These are phyloP conservation scores for Morphnarchus princeps DNA, from an alignment of 2,113 vertebrate genomes.

Conservation along the genomic window DNA sequence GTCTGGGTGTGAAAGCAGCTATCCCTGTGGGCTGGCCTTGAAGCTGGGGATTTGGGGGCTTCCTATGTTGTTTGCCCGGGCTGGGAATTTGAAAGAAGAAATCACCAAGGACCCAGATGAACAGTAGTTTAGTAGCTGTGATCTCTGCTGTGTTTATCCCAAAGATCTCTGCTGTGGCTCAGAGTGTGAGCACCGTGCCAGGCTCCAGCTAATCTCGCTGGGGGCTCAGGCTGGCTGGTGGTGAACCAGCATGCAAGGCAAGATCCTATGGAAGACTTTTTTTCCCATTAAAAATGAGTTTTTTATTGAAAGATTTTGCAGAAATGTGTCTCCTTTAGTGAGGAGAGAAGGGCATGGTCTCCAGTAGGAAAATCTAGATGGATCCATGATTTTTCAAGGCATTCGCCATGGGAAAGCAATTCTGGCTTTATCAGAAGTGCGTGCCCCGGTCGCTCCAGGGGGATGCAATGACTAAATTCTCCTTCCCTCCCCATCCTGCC, in stretches of 20 bases:
- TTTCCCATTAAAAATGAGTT: neutral
- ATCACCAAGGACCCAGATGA: neutral
- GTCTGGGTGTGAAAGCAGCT: neutral
- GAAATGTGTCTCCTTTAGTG: neutral
- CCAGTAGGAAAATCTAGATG: neutral
- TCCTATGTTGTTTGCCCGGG: neutral
- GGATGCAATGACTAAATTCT: neutral
- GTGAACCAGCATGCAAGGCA: neutral
- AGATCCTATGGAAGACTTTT: neutral
- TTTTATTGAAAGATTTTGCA: neutral
- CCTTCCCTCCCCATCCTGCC: neutral
- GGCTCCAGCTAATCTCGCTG: neutral
- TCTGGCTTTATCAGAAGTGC: neutral
- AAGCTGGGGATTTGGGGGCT: neutral
- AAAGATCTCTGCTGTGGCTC: neutral
- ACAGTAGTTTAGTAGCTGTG: neutral
- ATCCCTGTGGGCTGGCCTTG: neutral
- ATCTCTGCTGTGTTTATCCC: neutral
- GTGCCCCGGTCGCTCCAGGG: rapidly evolving
- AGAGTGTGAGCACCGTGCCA: neutral
- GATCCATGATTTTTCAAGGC: neutral
- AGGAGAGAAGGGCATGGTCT: neutral
- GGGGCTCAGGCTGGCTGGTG: neutral
- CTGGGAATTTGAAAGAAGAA: neutral
- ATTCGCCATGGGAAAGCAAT: neutral